Base-by-base conservation (phyloP, 2,797 vertebrate species). In the Erpetoichthys calabaricus region DNA sequence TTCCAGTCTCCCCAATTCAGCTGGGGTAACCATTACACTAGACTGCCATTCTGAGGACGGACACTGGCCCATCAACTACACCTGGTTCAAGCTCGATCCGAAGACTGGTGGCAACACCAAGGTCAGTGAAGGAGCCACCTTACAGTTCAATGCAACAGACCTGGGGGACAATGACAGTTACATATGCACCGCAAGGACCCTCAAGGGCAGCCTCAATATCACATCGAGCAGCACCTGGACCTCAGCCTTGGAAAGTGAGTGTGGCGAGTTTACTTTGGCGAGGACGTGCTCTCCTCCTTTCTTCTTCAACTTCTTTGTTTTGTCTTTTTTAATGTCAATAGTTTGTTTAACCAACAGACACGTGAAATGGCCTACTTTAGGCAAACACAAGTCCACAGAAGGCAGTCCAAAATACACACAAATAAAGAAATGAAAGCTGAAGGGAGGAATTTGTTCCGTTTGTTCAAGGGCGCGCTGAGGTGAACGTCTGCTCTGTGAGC, bases 61-160 rank as follows among this genome's bases (percentile, higher is more conserved):
- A 4, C 52, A 47, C 57, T 51, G 57, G 57, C 57, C 57, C 9
- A 52, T 45, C 47, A 6, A 8, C 5, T 57, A 57, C 56, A 44
- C 7, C 56, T 57, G 56, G 56, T 51, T 8, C 47, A 50, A 44
- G 4, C 47, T 58, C 8, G 44, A 58, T 10, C 47, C 43, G 6
- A 42, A 44, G 5, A 58, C 42, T 4, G 25, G 47, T 5, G 6
- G 9, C 8, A 41, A 58, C 7, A 7, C n/a, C 4, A 5, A 8
- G 8, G 3, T 58, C 5, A 4, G 25, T 44, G 45, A 8, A 4
- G 25, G 3, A n/a, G 42, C 4, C 42, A 8, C 57, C 25, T 10
- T 45, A 47, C 45, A 9, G 5, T 51, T 58, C 41, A 3, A 6
- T n/a, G 4, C 4, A 2, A 50, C 42, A 4, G 7, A 57, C 45